Evolutionary conservation across 2,888 invertebrate genomes (phyloP), one percentile per base, ranked within the genome.

Genomic region (Heliothis peltigera): DNA sequence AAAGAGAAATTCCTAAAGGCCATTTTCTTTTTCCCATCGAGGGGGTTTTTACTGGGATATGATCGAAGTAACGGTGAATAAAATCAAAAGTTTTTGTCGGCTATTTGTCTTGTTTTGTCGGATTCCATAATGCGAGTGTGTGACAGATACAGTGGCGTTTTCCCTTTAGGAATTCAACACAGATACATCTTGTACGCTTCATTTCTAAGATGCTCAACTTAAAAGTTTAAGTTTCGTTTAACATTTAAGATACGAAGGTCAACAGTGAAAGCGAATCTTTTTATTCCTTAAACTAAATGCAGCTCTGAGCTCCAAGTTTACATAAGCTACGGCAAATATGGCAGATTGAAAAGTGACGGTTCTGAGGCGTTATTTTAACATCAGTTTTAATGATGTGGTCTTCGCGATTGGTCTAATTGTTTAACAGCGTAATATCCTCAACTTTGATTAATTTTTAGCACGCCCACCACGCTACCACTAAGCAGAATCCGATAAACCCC

Each of bases 1-100:
- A 76, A 72, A 80, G 73, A 88, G 83, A 87, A 89, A 91, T 93
- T 91, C 90, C 86, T 86, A 77, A 84, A 79, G 85, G 86, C 89
- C 87, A 89, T 86, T 82, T 87, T 75, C 77, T 79, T 79, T 75
- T 79, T 85, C 86, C 81, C 85, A 86, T 82, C 83, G 87, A 84
- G 85, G 86, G 82, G 79, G 83, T 66, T 71, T 74, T 69, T 77
- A 75, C 79, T 69, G 65, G 75, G 48, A 75, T 75, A 70, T 77
- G 79, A 79, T 79, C 68, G 77, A 75, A 63, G 69, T 52, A 52
- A 70, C 66, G 55, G 66, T 56, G 64, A 67, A 79, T 74, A 71
- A 79, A 79, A 79, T 76, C 79, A 64, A 74, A 79, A 71, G 69
- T 69, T 76, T 72, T 76, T 61, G 64, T 70, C 51, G 49, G 53